Base-by-base conservation (phyloP, 2,797 vertebrate species). In the Syngnathus rostellatus region DNA sequence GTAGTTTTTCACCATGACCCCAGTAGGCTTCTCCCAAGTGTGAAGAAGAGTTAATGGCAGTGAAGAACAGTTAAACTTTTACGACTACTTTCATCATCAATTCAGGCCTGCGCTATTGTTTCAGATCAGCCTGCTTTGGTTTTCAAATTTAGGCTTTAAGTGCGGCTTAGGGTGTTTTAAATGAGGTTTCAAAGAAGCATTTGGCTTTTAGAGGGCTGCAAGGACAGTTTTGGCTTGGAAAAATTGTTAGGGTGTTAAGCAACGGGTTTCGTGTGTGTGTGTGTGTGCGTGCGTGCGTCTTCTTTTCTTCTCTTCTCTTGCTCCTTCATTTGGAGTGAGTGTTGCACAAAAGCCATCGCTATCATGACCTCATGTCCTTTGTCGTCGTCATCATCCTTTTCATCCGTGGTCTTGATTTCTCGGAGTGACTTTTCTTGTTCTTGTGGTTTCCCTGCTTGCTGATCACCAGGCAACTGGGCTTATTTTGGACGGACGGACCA, bases 401-500 rank as follows among this genome's bases (percentile, higher is more conserved):
- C 53, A 19, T 62, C 48, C 58, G 11, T 57, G 25, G 54, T 37
- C 11, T 16, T 37, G 16, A 57, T 16, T 57, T 57, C 31, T 16
- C 55, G 6, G 31, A 58, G 31, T 58, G 55, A 58, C 55, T 48
- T 68, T 1, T 67, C 71, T 11, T 38, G 55, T 70, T 45, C 46
- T 2, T 7, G 53, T 62, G 63, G 66, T 64, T 48, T 64, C 89
- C 86, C 89, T 92, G 77, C 84, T 79, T 87, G 81, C 87, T 81
- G 81, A 65, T 83, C 90, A 68, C 80, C 93, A 99, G 97, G 96
- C 92, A 93, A 89, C 85, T 93, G 92, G 92, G 86, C 81, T 78
- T 97, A 94, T 94, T 96, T 98, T 82, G 95, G 95, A 94, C 98
- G 95, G 96, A 94, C 88, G 89, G 93, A 96, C 72, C 93, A 92